Conservation (phyloP, 2,888 invertebrate genomes). For the Dicyrtoma fusca region DNA sequence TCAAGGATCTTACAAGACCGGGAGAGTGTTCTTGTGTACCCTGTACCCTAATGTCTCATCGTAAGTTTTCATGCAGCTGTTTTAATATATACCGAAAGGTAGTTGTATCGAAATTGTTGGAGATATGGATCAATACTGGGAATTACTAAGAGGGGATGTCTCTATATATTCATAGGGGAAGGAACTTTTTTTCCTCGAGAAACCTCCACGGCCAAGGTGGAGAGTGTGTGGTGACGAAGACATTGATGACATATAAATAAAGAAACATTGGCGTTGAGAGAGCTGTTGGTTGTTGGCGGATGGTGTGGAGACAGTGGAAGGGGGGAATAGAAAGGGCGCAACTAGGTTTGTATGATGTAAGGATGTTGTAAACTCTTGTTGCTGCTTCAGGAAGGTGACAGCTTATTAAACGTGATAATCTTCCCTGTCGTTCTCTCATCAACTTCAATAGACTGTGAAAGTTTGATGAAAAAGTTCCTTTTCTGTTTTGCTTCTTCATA, state of each 20-base stretch:
- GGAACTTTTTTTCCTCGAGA: neutral
- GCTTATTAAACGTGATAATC: conserved; percentile 35
- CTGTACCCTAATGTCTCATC: too few relatives aligned
- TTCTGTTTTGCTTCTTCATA: neutral
- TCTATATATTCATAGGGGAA: neutral
- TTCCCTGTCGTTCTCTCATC: conserved; percentile 30
- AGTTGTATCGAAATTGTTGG: conserved; percentile 9
- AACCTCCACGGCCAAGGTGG: neutral
- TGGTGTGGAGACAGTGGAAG: neutral
- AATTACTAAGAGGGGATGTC: conserved; percentile 20
- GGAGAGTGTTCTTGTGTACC: too few relatives aligned
- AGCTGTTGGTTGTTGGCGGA: neutral
- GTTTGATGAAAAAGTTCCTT: conserved; percentile 20
- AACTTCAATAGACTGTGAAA: conserved; percentile 36
- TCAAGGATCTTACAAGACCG: too few relatives aligned
- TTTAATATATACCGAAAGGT: too few relatives aligned
- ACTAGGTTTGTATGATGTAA: neutral
- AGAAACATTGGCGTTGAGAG: too few relatives aligned
- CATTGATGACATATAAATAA: too few relatives aligned
- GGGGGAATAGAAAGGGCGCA: neutral
- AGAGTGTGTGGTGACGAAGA: neutral
- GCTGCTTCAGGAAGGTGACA: conserved; percentile 30
- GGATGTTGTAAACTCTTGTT: conserved; percentile 12
- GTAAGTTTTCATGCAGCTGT: too few relatives aligned
- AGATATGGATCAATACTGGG: conserved; percentile 22